phyloP scores from a whole-genome alignment of 2,797 vertebrate species.

The Sebastes baramenuke region DNA sequence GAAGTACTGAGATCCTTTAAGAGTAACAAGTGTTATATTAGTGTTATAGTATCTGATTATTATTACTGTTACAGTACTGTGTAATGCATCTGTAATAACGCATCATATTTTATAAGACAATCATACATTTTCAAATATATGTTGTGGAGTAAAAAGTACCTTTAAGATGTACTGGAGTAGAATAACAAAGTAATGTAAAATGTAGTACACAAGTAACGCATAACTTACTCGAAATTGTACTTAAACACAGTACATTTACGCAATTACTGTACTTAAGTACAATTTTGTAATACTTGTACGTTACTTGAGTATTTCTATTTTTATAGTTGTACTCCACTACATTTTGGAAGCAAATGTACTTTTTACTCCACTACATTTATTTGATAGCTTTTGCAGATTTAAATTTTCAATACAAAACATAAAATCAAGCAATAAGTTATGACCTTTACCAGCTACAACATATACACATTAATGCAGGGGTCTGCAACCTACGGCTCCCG shows the following conservation, averaged over 20 bases:
- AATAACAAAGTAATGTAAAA: too few relatives aligned
- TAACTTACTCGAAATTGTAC: background rate
- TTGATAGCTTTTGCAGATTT: background rate
- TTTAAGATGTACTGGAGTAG: background rate
- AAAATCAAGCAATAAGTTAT: background rate
- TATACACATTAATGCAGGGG: background rate
- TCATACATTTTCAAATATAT: too few relatives aligned
- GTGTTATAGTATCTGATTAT: background rate
- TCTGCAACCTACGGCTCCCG: too few relatives aligned
- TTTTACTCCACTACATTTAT: background rate
- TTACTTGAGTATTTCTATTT: background rate
- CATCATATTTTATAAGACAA: background rate
- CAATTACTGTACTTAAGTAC: too few relatives aligned
- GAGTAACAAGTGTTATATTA: background rate
- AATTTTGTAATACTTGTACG: too few relatives aligned
- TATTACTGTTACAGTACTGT: background rate
- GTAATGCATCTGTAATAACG: background rate
- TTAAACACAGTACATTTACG: background rate
- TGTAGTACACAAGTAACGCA: background rate
- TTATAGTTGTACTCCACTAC: background rate
- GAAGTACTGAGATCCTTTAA: background rate
- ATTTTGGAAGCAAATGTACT: background rate
- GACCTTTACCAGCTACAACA: background rate
- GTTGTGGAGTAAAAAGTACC: background rate
- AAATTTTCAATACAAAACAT: background rate